Base-by-base conservation (phyloP, 2,888 invertebrate genomes). In the Leptopilina myrica region DNA sequence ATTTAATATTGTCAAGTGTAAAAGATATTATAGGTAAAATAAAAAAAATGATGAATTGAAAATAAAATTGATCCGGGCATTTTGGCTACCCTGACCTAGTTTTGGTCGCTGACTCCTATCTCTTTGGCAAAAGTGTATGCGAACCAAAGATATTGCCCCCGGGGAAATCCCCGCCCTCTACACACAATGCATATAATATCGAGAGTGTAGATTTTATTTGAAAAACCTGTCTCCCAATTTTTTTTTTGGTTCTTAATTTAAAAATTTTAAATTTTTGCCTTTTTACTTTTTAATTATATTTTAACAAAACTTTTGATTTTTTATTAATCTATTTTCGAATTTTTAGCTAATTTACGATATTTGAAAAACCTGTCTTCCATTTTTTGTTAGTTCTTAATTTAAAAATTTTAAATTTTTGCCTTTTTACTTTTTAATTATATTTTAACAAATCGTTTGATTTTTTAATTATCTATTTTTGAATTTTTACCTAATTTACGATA, bases 61-160 rank as follows among this genome's bases (percentile, higher is more conserved):
- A 88, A 89, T 89, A 89, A 89, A 89, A 88, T 88, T 88, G 87
- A 89, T 87, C 86, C 84, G 84, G 86, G 85, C 87, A 87, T 89
- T 90, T 88, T 87, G 88, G 88, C 89, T 90, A 87, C 90, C 90
- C 88, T 90, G 90, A 90, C 90, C 90, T 85, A 90, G 89, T 88
- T 89, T 85, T 43, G 85, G 79, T 82, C 83, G 82, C 82, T 85
- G 83, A 81, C 85, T 88, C 88, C 87, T 85, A 86, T 86, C 88
- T 88, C 87, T 78, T 78, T 86, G 80, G 84, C 80, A 83, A 84
- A 79, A 49, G 49, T 49, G 82, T 85, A 86, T 84, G 84, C 84
- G 79, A 81, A 82, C 82, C 81, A 84, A 85, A 43, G 43, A 84
- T 49, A 86, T 85, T 81, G 88, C 87, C 88, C 85, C 86, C 81